A percentile compares a stretch with the other conserved stretches of the same genome.
phyloP scores from a whole-genome alignment of 2,888 invertebrate species.

The Tetrapedia diversipes region DNA sequence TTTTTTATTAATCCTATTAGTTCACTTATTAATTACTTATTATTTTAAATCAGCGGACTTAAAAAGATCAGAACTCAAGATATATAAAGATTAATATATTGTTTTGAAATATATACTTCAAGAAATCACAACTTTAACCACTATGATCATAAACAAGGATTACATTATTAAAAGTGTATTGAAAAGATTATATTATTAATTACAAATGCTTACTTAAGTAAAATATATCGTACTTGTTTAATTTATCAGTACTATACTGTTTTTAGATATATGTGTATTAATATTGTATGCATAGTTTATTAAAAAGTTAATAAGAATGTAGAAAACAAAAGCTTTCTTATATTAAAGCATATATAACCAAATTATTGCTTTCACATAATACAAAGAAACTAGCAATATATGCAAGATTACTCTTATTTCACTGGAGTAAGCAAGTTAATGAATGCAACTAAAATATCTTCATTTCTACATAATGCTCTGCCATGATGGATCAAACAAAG shows the following conservation, averaged over 20 bases:
- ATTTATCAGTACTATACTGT: background rate
- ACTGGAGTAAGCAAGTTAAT: conserved; percentile 1
- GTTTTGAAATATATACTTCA: background rate
- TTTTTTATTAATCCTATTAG: background rate
- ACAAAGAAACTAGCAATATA: background rate
- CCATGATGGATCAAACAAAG: conserved; percentile 52
- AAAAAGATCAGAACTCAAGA: background rate
- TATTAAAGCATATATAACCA: background rate
- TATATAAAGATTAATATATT: background rate
- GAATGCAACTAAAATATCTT: conserved; percentile 41
- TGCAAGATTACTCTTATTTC: conserved; percentile 16
- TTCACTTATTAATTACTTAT: background rate
- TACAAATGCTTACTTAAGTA: background rate
- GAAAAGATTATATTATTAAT: background rate
- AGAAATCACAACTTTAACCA: background rate
- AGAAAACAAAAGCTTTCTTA: background rate
- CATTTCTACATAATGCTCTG: conserved; percentile 32
- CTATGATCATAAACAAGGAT: background rate
- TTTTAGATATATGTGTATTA: background rate
- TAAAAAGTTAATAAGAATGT: background rate
- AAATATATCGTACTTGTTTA: background rate
- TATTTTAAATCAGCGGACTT: background rate
- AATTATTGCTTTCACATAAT: background rate
- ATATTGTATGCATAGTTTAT: background rate
- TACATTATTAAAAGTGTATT: background rate